Percentiles rank a stretch among this genome's conserved stretches.
These are phyloP conservation scores for Myioborus miniatus DNA, from an alignment of 2,797 vertebrate species.

Conservation along the genomic window DNA sequence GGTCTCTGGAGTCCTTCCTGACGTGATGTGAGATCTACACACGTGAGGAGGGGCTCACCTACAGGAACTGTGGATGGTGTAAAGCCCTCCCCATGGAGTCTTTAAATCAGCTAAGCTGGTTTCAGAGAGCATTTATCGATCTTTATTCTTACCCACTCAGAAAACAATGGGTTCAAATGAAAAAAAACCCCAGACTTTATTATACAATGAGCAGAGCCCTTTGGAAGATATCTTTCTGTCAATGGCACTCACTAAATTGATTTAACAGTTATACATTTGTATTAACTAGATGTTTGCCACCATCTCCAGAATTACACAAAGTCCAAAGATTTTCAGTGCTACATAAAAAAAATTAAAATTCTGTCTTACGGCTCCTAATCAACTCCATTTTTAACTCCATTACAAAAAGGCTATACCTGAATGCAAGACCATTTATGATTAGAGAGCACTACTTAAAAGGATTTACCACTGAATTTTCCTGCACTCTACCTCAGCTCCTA, in stretches of 20 bases:
- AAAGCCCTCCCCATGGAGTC: neutral
- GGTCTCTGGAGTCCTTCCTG: neutral
- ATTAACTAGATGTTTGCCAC: neutral
- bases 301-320: neutral
- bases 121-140: rapidly evolving
- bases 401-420: neutral
- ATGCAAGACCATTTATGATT: neutral
- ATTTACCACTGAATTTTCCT: neutral
- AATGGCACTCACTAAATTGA: neutral
- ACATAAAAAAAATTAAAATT: neutral
- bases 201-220: neutral
- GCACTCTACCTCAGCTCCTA: neutral
- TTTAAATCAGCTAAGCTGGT: rapidly evolving
- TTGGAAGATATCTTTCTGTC: neutral
- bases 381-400: rapidly evolving
- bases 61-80: neutral
- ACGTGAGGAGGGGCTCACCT: rapidly evolving
- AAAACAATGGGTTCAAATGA: neutral
- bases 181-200: neutral
- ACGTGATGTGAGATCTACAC: neutral
- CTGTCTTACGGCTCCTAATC: neutral
- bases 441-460: neutral
- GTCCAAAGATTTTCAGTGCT: neutral
- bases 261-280: neutral
- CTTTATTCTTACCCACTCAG: neutral